Percentiles rank a stretch among this genome's conserved stretches.
Evolutionary conservation across 2,888 invertebrate genomes (phyloP).

Genomic region (Phragmatobia fuliginosa): DNA sequence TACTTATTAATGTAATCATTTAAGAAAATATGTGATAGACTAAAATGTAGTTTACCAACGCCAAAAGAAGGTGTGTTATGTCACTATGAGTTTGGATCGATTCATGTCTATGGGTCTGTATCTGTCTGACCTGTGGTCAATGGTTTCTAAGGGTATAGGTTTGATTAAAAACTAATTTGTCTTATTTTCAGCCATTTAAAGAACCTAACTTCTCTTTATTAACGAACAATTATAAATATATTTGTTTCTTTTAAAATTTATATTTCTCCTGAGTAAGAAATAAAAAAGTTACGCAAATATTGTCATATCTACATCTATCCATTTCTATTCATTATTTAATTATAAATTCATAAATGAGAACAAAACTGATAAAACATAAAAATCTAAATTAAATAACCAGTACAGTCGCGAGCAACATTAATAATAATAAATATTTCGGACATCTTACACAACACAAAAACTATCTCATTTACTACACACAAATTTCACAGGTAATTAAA

Average conservation of each 20-base stretch:
- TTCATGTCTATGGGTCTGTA: not conserved
- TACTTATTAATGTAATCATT: too few species aligned
- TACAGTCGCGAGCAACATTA: not conserved
- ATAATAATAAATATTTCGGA: too few species aligned
- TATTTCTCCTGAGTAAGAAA: not conserved
- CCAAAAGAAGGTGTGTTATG: too few species aligned
- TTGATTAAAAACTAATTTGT: too few species aligned
- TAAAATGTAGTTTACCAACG: too few species aligned
- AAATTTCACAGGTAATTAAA: constrained; percentile 20
- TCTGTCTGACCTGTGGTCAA: too few species aligned
- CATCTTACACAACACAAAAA: constrained; percentile 5
- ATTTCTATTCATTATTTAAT: not conserved
- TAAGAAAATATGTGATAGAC: too few species aligned
- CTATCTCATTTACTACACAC: constrained; percentile 9
- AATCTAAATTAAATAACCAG: not conserved
- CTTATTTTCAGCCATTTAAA: not conserved
- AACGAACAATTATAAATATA: too few species aligned
- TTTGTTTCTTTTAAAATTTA: not conserved
- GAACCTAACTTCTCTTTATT: too few species aligned
- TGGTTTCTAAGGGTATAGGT: too few species aligned
- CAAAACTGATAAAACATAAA: not conserved
- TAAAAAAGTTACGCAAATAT: not conserved
- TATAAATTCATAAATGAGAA: not conserved
- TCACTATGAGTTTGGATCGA: too few species aligned
- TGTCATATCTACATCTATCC: not conserved